Evolutionary conservation across 2,113 vertebrate genomes (phyloP).

Genomic region (Shinisaurus crocodilurus): DNA sequence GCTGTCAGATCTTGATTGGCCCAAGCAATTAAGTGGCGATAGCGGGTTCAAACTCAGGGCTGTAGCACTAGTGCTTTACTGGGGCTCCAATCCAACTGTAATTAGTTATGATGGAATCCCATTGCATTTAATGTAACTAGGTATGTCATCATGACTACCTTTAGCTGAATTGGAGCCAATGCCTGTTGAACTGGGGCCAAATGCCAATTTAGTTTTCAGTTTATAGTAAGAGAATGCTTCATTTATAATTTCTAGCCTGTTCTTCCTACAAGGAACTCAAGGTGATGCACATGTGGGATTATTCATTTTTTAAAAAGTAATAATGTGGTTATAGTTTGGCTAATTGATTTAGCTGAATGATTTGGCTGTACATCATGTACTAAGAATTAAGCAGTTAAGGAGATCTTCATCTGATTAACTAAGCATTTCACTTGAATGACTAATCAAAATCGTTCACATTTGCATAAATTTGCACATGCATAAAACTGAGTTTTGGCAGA

Average conservation of each 20-base stretch:
- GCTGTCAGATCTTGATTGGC: not conserved
- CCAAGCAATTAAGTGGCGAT: not conserved
- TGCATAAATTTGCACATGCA: not conserved
- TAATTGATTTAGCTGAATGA: not conserved
- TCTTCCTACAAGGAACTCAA: not conserved
- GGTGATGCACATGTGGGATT: too few relatives aligned
- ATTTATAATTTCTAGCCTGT: not conserved
- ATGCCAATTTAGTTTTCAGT: not conserved
- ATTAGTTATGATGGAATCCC: not conserved
- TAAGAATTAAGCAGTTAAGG: not conserved
- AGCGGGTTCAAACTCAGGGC: not conserved
- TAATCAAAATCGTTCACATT: not conserved
- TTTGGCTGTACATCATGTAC: not conserved
- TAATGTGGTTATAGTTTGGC: not conserved
- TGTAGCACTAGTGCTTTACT: too few relatives aligned
- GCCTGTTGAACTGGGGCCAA: not conserved
- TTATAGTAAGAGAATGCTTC: not conserved
- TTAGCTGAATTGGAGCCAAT: not conserved
- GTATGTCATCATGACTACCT: not conserved
- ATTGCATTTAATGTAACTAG: not conserved
- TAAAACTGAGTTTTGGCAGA: not conserved
- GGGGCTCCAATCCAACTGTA: not conserved
- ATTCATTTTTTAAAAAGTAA: not conserved
- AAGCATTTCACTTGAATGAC: not conserved
- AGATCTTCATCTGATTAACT: not conserved